Evolutionary conservation across 2,888 invertebrate species (phyloP), one percentile per base, ranked within the genome.

Genomic region (Hypena proboscidalis): DNA sequence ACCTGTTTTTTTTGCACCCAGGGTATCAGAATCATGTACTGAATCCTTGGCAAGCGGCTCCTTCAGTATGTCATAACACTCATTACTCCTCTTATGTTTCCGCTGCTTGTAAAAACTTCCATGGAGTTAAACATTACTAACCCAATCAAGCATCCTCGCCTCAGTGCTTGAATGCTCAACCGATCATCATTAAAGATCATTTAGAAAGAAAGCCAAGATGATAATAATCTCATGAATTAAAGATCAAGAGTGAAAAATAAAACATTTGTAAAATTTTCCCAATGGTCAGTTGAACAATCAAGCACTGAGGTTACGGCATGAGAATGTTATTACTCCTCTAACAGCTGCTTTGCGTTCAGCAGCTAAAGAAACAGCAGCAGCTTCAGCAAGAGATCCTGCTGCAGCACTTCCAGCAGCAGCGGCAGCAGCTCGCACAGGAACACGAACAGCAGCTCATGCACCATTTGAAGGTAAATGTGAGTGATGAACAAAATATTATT

Each of bases 341-440:
- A 63, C 14, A 25, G 1, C 13, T 11, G 0, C 11, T 9, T 34
- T 29, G 10, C 39, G 32, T 74, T 63, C 86, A 95, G 72, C 95
- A 97, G 96, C 92, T 98, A 83, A 97, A 97, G 93, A 97, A 97
- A 90, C 97, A 97, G 83, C 97, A 98, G 85, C 97, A 97, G 87
- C 90, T 97, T 74, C 97, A 98, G 83, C 97, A 97, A 79, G 97
- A 97, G 90, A 95, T 97, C 74, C 92, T 98, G 65, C 92, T 97
- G 77, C 97, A 97, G 85, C 96, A 96, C 83, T 98, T 97, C 92
- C 97, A 97, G 84, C 97, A 96, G 74, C 97, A 97, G 83, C 95
- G 96, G 72, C 96, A 97, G 80, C 97, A 97, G 87, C 92, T 98
- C 51, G 96, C 96, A 61, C 95, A 97, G 83, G 95, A 97, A 79